Percentiles rank a stretch among this genome's conserved stretches.
Conservation (phyloP, 2,113 vertebrate species). For the Glaucomys volans region DNA sequence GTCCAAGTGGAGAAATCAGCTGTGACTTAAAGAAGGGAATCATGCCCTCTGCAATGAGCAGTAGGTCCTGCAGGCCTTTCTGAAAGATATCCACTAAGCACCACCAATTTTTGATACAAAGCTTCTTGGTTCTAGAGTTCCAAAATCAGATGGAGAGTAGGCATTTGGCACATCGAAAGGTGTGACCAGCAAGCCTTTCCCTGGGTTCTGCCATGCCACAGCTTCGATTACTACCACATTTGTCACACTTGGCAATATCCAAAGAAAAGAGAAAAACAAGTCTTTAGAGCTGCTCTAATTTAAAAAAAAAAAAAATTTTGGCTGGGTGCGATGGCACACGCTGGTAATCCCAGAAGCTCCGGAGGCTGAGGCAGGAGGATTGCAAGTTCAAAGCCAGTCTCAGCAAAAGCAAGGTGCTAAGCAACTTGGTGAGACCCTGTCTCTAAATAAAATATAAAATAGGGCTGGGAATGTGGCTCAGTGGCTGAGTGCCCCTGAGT, state of each 20-base stretch:
- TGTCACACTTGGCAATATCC: neutral
- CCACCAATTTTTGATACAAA: neutral
- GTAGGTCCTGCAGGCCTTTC: neutral
- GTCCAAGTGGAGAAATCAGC: neutral
- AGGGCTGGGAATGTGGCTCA: no score
- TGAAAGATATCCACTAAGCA: neutral
- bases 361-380: no score
- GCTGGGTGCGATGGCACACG: no score
- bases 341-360: no score
- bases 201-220: neutral
- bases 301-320: neutral
- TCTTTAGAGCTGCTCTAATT: neutral
- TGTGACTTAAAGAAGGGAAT: neutral
- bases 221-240: neutral
- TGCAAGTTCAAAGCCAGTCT: no score
- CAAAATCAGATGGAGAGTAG: neutral
- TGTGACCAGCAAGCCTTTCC: neutral
- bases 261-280: neutral
- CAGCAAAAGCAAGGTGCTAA: no score
- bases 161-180: neutral
- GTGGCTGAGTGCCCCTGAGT: no score
- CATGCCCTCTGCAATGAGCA: neutral
- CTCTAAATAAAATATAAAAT: no score
- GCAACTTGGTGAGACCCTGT: no score
- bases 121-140: neutral